These are phyloP conservation scores for Labroides dimidiatus DNA, from an alignment of 2,797 vertebrate genomes.

Conservation along the genomic window DNA sequence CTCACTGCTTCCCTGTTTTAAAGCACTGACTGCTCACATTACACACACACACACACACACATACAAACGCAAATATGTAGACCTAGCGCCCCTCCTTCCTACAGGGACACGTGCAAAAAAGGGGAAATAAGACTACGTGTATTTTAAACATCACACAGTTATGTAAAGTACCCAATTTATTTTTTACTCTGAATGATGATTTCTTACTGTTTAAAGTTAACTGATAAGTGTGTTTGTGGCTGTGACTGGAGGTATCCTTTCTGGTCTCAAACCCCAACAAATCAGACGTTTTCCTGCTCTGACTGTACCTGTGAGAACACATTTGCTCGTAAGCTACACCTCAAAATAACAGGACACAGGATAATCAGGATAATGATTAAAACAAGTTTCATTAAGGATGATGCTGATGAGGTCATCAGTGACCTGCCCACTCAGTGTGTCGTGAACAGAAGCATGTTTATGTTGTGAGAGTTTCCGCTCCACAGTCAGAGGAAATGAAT, in stretches of 20 bases:
- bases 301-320: background rate
- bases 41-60: constrained; percentile 10
- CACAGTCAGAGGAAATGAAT: constrained; percentile 8
- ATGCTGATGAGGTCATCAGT: constrained; percentile 43
- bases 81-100: constrained; percentile 15
- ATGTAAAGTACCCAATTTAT: constrained; percentile 16
- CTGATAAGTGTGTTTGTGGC: constrained; percentile 9
- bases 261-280: background rate
- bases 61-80: background rate
- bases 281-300: background rate
- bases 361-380: constrained; percentile 13
- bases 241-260: constrained; percentile 3
- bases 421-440: constrained; percentile 2
- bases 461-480: background rate
- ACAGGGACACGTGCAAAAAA: constrained; percentile 23
- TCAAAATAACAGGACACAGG: background rate
- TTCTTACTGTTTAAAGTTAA: constrained; percentile 2
- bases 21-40: background rate
- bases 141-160: constrained; percentile 28
- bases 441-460: constrained; percentile 9
- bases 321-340: constrained; percentile 2
- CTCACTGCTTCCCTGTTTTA: constrained; percentile 41
- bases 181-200: constrained; percentile 13
- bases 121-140: constrained; percentile 33
- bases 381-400: constrained; percentile 28